Evolutionary conservation across 2,113 vertebrate species (phyloP), one percentile per base, ranked within the genome.

Genomic region (Pygoscelis antarcticus): DNA sequence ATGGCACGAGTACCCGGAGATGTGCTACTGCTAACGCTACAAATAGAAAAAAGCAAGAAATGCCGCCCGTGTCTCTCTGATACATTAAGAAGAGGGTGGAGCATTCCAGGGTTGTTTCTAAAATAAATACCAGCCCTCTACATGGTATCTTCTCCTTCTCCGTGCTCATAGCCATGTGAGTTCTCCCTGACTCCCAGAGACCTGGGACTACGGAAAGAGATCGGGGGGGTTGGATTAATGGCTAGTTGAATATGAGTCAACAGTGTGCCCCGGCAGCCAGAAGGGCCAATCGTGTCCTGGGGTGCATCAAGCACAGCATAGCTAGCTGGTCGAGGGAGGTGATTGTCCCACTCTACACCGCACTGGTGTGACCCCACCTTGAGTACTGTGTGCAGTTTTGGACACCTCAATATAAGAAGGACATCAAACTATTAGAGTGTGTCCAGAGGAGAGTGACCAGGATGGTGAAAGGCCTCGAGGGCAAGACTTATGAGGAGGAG

Each of bases 261-360:
- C 40, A 58, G 27, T 17, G 21, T 42, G n/a, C 17, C 27, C 55
- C 55, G 29, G 60, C 36, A 90, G 64, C 62, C 21, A 60, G 49
- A 68, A 71, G 18, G 12, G 27, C 17, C 27, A 40, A 2, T 44
- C 2, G 0, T 20, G 62, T 64, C 62, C 83, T 55, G 40, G 36
- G 25, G 47, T 27, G 14, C 61, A 16, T 42, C 46, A 38, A 29
- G 66, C 25, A 79, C 66, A 30, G 47, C 38, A 22, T 1, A 10
- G 14, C 26, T 1, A n/a, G 72, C 17, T 3, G 0, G 44, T 16
- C 2, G 0, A 47, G 34, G 40, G 52, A 22, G 27, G 54, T 7
- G 46, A 40, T 4, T 38, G 38, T 54, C 68, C 27, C 52, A 9
- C 52, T 22, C 47, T 40, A 6, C 34, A 11, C 9, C 12, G 34